Evolutionary conservation across 2,797 vertebrate genomes (phyloP).

Genomic region (Bryconaethiops microstoma): DNA sequence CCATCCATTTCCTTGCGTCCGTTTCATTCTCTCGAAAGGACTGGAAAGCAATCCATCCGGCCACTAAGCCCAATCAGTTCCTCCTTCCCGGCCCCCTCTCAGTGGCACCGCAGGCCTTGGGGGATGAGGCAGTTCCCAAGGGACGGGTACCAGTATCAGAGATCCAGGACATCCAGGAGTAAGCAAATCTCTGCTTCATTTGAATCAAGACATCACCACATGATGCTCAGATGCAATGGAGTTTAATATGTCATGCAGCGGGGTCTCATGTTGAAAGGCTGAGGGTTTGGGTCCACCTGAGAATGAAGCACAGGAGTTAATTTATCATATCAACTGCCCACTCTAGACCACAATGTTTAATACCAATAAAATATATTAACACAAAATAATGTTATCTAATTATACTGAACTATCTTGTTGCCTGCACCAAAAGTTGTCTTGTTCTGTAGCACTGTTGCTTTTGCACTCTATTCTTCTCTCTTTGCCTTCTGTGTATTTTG

Average conservation of each 20-base stretch:
- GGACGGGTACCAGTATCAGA: slow-evolving; percentile 62
- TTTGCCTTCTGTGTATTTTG: too few relatives aligned
- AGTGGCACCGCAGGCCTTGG: slow-evolving; percentile 45
- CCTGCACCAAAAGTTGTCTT: too few relatives aligned
- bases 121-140: slow-evolving; percentile 62
- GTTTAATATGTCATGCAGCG: slow-evolving; percentile 97
- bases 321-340: too few relatives aligned
- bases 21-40: slow-evolving; percentile 54
- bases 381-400: too few relatives aligned
- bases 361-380: too few relatives aligned
- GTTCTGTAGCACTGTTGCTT: too few relatives aligned
- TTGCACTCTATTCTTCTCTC: too few relatives aligned
- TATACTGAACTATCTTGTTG: too few relatives aligned
- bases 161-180: slow-evolving; percentile 68
- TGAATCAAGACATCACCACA: slow-evolving; percentile 59
- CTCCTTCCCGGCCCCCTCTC: slow-evolving; percentile 52
- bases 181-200: slow-evolving; percentile 71
- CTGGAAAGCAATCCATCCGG: slow-evolving; percentile 35
- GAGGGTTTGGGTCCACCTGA: slow-evolving; percentile 92
- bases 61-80: slow-evolving; percentile 63
- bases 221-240: slow-evolving; percentile 63
- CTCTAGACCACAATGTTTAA: too few relatives aligned
- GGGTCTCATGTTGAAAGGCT: slow-evolving; percentile 76
- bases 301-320: neutral
- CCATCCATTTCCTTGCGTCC: slow-evolving; percentile 40